A percentile compares a stretch with the other conserved stretches of the same genome.
Evolutionary conservation across 2,888 invertebrate species (phyloP).

Genomic region (Gymnoscelis rufifasciata): DNA sequence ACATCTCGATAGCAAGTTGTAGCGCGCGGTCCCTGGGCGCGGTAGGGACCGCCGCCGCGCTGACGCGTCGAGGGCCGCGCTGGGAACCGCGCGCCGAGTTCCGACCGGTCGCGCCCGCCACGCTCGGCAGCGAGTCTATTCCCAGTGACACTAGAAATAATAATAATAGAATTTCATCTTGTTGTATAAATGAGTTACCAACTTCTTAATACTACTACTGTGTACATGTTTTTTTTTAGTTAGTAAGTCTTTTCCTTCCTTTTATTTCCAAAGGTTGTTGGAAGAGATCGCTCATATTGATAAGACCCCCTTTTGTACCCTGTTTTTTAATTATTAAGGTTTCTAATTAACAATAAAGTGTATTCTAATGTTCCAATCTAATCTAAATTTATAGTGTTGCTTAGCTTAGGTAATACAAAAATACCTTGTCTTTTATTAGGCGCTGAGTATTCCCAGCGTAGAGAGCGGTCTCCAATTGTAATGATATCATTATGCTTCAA

Average conservation of each 20-base stretch:
- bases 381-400: too few species aligned
- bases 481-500: constrained; percentile 65
- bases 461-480: constrained; percentile 49
- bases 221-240: too few species aligned
- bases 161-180: not conserved
- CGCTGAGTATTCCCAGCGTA: constrained; percentile 67
- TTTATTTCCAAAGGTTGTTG: too few species aligned
- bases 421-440: constrained; percentile 26
- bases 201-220: too few species aligned
- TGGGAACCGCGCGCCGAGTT: constrained; percentile 6
- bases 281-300: too few species aligned
- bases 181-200: too few species aligned
- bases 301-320: too few species aligned
- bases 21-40: constrained; percentile 27
- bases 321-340: too few species aligned
- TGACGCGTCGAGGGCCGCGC: constrained; percentile 8
- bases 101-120: constrained; percentile 17
- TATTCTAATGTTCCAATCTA: too few species aligned
- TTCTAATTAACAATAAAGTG: too few species aligned
- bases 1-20: constrained; percentile 40
- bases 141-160: constrained; percentile 1
- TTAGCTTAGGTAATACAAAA: too few species aligned
- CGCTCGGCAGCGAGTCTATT: constrained; percentile 5
- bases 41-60: constrained; percentile 16
- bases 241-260: too few species aligned